phyloP scores from a whole-genome alignment of 2,888 invertebrate species.

The Dynastes tityus region DNA sequence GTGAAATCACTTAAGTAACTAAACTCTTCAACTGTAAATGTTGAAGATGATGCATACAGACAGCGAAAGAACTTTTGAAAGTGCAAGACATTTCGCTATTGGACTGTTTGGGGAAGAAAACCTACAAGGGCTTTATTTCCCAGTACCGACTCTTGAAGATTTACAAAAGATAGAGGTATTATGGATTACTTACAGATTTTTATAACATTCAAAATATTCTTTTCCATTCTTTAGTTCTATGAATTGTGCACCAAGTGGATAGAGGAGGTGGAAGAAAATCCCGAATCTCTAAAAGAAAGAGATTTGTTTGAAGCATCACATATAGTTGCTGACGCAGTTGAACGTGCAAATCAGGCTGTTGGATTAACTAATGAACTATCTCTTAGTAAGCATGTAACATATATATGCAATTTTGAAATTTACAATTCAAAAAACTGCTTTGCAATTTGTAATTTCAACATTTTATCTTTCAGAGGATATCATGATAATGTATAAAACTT shows the following conservation, averaged over 20 bases:
- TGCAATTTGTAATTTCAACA: constrained; percentile 10
- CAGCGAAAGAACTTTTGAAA: constrained; percentile 83
- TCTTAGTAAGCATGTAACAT: constrained; percentile 23
- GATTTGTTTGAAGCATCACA: constrained; percentile 34
- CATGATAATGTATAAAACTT: constrained; percentile 80
- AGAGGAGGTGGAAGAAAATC: constrained; percentile 37
- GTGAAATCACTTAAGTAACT: neutral
- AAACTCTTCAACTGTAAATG: constrained; percentile 51
- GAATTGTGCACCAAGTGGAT: constrained; percentile 45
- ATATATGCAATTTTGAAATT: too few relatives aligned
- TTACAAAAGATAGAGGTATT: constrained; percentile 66
- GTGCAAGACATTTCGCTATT: constrained; percentile 82
- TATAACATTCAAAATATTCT: neutral
- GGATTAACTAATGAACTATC: constrained; percentile 34
- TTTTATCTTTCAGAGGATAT: constrained; percentile 72
- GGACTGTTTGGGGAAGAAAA: constrained; percentile 82
- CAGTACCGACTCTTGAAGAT: constrained; percentile 74
- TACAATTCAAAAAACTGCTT: too few relatives aligned
- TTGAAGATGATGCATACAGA: constrained; percentile 82
- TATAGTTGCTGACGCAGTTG: constrained; percentile 11
- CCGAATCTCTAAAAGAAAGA: constrained; percentile 40
- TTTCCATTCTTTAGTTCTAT: constrained; percentile 40
- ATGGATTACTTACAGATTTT: constrained; percentile 24
- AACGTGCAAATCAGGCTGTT: constrained; percentile 15
- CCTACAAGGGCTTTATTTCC: constrained; percentile 77